Evolutionary conservation across 2,888 invertebrate genomes (phyloP), one percentile per base, ranked within the genome.

Genomic region (Cataglyphis cursor): DNA sequence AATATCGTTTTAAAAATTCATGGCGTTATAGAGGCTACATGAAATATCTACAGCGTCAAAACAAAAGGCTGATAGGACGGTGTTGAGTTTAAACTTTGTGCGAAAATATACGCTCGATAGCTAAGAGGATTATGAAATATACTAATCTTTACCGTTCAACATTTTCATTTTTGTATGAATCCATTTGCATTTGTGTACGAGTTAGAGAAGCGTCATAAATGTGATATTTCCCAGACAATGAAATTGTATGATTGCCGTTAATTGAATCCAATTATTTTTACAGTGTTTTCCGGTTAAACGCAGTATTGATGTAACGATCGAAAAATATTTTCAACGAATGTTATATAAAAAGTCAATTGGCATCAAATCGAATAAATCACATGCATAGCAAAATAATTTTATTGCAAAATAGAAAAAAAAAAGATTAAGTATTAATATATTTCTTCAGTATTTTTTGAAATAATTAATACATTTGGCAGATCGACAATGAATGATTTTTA

Each of bases 1-100:
- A 70, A 70, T 70, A 80, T 80, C 59, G 70, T 59, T 80, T 80
- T 70, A 80, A 80, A 80, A 80, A 80, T 80, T 80, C 78, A 80
- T 70, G 21, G 31, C 57, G 68, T 78, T 59, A 78, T 78, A 68
- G 68, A 70, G n/a, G 51, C 48, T 35, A 44, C 6, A 41, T 68
- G 78, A 70, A 59, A 59, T 70, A 80, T 68, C 78, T 59, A 35
- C 21, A 80, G n/a, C 21, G 31, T 4, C 44, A 31, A 70, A 80
- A 80, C 68, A 70, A 31, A 41, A 28, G 44, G 35, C 24, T 24
- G 70, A 61, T 44, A 44, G 59, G 10, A 1, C 15, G 61, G 18
- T 18, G 41, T 70, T n/a, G 57, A 44, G 59, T 70, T 80, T 59
- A 48, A 80, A 80, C 59, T 80, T 80, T 70, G 59, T 18, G 59